These are phyloP conservation scores for Marcusenius ussheri DNA, from an alignment of 2,113 vertebrate species.

Conservation along the genomic window DNA sequence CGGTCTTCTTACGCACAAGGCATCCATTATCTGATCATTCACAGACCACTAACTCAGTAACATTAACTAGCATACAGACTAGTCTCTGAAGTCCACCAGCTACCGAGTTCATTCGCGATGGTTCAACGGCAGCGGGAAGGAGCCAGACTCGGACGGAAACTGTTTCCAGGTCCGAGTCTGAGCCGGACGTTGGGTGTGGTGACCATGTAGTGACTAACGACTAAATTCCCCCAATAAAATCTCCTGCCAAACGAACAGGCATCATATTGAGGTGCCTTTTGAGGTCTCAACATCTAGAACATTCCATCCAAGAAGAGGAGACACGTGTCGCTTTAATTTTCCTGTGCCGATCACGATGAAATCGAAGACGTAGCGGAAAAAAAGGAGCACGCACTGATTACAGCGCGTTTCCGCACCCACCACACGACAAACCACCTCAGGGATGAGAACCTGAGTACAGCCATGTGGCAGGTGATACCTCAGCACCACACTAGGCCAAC, in stretches of 20 bases:
- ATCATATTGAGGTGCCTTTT: background rate
- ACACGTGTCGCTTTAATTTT: background rate
- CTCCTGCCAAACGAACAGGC: background rate
- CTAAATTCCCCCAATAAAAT: background rate
- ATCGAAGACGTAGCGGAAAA: background rate
- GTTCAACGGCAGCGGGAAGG: background rate
- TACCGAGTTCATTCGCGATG: background rate
- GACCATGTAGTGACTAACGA: background rate
- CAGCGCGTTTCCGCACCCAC: too few relatives aligned
- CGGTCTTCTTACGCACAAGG: background rate
- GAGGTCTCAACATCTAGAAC: background rate
- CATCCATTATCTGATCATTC: background rate
- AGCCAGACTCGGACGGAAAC: background rate
- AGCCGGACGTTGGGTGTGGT: background rate
- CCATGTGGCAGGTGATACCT: too few relatives aligned
- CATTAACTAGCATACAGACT: background rate
- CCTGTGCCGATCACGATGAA: background rate
- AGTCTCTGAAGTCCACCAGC: background rate
- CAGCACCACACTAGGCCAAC: too few relatives aligned
- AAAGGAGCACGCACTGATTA: background rate
- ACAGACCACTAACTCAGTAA: background rate
- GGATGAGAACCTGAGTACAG: too few relatives aligned
- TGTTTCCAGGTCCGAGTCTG: background rate
- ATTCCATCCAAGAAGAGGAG: background rate
- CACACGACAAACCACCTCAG: too few relatives aligned